Evolutionary conservation across 2,888 invertebrate species (phyloP).

Genomic region (Nymphalis urticae): DNA sequence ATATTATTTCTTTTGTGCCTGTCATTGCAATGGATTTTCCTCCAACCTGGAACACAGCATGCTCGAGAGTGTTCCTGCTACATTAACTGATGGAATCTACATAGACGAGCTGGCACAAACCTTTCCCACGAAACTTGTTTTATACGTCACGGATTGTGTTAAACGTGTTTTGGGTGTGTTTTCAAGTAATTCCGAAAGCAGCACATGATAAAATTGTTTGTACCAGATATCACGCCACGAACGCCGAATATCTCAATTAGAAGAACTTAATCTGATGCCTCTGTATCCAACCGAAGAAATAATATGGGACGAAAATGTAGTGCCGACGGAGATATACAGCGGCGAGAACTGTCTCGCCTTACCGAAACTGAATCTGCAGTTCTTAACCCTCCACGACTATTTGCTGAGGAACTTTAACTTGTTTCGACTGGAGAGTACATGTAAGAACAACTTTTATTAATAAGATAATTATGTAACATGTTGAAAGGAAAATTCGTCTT

Average conservation of each 20-base stretch:
- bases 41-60: too few relatives aligned
- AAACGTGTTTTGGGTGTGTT: too few relatives aligned
- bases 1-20: too few relatives aligned
- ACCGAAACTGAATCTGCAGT: conserved; percentile 98
- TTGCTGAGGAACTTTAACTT: conserved; percentile 97
- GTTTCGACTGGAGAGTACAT: conserved; percentile 98
- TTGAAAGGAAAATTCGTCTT: background rate
- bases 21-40: too few relatives aligned
- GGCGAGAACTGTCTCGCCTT: conserved; percentile 97
- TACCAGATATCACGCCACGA: conserved; percentile 91
- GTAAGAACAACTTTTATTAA: conserved; percentile 80
- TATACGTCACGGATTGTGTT: too few relatives aligned
- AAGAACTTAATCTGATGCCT: conserved; percentile 98
- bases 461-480: background rate
- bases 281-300: conserved; percentile 98
- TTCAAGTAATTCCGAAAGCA: background rate
- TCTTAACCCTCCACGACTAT: conserved; percentile 98
- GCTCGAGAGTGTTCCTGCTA: too few relatives aligned
- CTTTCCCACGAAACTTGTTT: too few relatives aligned
- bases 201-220: background rate
- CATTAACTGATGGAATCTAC: too few relatives aligned
- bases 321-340: conserved; percentile 98
- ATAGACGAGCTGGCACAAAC: too few relatives aligned
- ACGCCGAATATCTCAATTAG: conserved; percentile 93
- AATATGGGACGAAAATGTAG: conserved; percentile 99